These are phyloP conservation scores for Zaprionus vittiger DNA, from an alignment of 1,140 invertebrate genomes.

Conservation along the genomic window DNA sequence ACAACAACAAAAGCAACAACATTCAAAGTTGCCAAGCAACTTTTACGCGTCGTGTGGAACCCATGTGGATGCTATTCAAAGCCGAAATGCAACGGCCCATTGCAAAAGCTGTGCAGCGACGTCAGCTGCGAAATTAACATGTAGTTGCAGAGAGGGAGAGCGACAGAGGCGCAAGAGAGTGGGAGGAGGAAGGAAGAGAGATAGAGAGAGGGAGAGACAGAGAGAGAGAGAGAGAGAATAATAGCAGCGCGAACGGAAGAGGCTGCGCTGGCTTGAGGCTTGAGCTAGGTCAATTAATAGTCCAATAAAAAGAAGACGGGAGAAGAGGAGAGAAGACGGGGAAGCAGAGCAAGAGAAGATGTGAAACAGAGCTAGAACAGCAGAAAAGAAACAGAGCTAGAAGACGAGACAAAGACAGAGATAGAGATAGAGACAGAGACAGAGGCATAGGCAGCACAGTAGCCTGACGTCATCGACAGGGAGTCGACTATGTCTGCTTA, in stretches of 20 bases:
- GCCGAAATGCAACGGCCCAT: constrained; percentile 39
- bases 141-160: background rate
- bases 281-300: constrained; percentile 52
- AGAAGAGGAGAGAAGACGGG: background rate
- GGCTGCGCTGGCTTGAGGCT: background rate
- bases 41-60: constrained; percentile 70
- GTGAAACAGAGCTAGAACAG: background rate
- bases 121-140: constrained; percentile 20
- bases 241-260: background rate
- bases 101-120: constrained; percentile 38
- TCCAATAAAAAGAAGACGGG: constrained; percentile 20
- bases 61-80: constrained; percentile 67
- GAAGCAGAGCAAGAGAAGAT: background rate
- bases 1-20: constrained; percentile 19
- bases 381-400: background rate
- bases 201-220: background rate
- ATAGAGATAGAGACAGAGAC: too few species aligned
- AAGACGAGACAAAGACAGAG: background rate
- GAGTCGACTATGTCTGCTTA: background rate
- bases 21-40: constrained; percentile 66
- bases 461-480: constrained; percentile 45
- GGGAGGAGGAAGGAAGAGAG: background rate
- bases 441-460: background rate
- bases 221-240: background rate
- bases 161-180: background rate